Evolutionary conservation across 1,140 invertebrate genomes (phyloP).

Genomic region (Antheraea pernyi): DNA sequence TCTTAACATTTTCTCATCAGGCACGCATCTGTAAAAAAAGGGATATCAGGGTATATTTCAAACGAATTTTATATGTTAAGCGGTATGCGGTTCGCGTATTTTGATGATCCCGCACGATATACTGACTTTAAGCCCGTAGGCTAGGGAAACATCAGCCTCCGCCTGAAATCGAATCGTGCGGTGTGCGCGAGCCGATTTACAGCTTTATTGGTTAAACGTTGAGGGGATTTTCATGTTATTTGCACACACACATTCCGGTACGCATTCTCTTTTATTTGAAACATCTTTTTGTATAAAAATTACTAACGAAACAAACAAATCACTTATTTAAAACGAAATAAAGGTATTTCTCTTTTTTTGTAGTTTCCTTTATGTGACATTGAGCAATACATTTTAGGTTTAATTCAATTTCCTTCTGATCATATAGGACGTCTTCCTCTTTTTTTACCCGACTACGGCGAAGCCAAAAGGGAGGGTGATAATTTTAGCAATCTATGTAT

Average conservation of each 20-base stretch:
- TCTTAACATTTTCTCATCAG: neutral
- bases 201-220: constrained; percentile 1
- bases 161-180: neutral
- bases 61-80: neutral
- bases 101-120: neutral
- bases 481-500: no score
- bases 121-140: neutral
- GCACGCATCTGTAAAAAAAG: neutral
- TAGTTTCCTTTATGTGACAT: no score
- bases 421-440: no score
- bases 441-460: no score
- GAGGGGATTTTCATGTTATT: neutral
- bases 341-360: no score
- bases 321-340: no score
- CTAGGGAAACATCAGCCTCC: neutral
- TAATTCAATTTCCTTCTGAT: no score
- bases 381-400: no score
- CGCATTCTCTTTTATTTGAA: neutral
- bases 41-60: neutral
- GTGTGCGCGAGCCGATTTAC: neutral
- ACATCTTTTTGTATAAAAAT: no score
- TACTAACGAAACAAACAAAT: no score
- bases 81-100: neutral
- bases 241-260: neutral
- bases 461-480: no score